Conservation (phyloP, 2,113 vertebrate species). For the Tringa solitaria region DNA sequence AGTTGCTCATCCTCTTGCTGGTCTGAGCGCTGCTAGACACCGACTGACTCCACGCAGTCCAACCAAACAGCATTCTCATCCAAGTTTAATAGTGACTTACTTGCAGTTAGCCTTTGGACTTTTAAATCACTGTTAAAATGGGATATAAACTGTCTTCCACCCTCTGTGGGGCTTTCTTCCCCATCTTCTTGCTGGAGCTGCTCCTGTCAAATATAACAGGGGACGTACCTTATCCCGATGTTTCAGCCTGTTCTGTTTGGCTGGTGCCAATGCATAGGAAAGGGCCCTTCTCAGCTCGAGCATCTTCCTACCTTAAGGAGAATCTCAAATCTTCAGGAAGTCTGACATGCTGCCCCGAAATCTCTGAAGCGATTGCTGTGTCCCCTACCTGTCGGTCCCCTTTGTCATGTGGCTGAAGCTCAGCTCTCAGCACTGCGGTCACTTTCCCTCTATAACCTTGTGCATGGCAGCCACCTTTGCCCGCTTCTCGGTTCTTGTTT, state of each 20-base stretch:
- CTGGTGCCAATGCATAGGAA: conserved; percentile 22
- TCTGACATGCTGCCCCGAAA: neutral
- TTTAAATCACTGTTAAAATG: neutral
- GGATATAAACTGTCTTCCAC: conserved; percentile 44
- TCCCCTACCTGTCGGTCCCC: neutral
- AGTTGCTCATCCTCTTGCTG: neutral
- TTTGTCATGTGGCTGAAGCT: neutral
- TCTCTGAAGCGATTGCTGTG: neutral
- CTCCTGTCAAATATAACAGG: neutral
- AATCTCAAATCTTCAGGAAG: conserved; percentile 12
- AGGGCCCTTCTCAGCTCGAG: neutral
- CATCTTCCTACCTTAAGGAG: conserved; percentile 31
- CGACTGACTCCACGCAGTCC: neutral
- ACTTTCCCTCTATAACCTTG: neutral
- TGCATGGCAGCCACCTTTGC: neutral
- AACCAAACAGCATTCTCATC: neutral
- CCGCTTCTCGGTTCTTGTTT: neutral
- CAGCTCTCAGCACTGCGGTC: neutral
- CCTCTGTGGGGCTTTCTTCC: neutral
- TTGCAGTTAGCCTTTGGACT: neutral
- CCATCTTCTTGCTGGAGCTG: conserved; percentile 1
- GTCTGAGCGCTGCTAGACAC: neutral
- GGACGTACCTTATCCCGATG: neutral
- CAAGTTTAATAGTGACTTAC: neutral
- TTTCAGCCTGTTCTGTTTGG: conserved; percentile 26